Percentiles rank a stretch among this genome's conserved stretches.
Evolutionary conservation across 2,797 vertebrate species (phyloP).

Genomic region (Adrianichthys oophorus): DNA sequence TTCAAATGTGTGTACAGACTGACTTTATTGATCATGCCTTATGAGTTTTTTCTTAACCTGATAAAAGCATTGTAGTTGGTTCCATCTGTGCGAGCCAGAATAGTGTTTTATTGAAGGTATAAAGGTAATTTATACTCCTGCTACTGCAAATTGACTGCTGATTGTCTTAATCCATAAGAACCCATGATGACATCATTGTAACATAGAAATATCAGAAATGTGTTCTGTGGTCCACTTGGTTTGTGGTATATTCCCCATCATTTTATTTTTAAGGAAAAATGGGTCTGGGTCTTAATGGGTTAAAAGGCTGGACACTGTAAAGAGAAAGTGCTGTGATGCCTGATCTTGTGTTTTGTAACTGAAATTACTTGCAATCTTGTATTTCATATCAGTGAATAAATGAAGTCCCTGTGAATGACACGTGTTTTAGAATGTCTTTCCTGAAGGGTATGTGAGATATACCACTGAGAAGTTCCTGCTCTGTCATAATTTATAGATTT

Average conservation of each 20-base stretch:
- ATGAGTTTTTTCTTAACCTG: slow-evolving; percentile 36
- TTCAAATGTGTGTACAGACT: slow-evolving; percentile 37
- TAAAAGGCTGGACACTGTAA: slow-evolving; percentile 53
- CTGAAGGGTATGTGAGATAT: no score
- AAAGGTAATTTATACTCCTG: slow-evolving; percentile 52
- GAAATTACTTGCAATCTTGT: slow-evolving; percentile 54
- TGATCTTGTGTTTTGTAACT: slow-evolving; percentile 49
- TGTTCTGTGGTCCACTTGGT: no score
- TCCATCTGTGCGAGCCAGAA: slow-evolving; percentile 48
- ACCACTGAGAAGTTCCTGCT: no score
- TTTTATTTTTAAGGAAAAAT: no score
- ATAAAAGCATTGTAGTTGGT: slow-evolving; percentile 52
- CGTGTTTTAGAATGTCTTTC: background rate
- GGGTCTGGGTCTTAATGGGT: slow-evolving; percentile 1
- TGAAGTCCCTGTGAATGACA: slow-evolving; percentile 11
- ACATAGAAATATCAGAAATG: no score
- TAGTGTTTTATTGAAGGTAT: slow-evolving; percentile 46
- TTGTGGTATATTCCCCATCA: no score
- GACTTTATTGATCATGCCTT: slow-evolving; percentile 29
- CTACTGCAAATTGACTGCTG: slow-evolving; percentile 32
- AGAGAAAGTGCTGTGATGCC: slow-evolving; percentile 36
- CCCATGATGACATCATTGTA: no score
- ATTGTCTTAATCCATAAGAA: slow-evolving; percentile 30
- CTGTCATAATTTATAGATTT: no score
- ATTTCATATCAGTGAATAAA: slow-evolving; percentile 64